phyloP scores from a whole-genome alignment of 2,113 vertebrate genomes.

The Irena cyanogastra region DNA sequence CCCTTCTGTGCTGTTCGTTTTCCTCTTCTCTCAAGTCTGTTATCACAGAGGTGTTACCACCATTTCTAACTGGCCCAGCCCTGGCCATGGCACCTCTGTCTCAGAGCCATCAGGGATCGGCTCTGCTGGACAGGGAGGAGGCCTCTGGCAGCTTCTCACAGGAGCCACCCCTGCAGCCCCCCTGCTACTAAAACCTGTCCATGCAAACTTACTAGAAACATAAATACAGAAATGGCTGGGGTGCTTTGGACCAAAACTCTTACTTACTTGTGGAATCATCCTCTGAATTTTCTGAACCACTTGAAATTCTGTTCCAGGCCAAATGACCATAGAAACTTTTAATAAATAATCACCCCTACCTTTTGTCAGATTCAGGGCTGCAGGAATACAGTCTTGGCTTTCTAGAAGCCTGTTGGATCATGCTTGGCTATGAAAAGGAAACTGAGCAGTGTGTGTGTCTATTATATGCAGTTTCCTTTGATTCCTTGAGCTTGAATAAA shows the following conservation, averaged over 20 bases:
- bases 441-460: not conserved
- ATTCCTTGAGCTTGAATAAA: not conserved
- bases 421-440: not conserved
- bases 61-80: not conserved
- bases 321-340: not conserved
- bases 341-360: not conserved
- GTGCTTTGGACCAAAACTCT: not conserved
- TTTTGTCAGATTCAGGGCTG: not conserved
- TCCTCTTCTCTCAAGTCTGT: not conserved
- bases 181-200: not conserved
- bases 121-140: not conserved
- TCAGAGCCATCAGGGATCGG: not conserved
- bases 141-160: not conserved
- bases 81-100: rapidly evolving
- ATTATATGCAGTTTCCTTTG: not conserved
- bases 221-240: not conserved
- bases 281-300: not conserved
- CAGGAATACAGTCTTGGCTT: not conserved
- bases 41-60: not conserved
- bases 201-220: not conserved
- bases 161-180: not conserved
- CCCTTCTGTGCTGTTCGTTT: not conserved
- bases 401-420: not conserved
- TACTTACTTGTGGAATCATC: not conserved
- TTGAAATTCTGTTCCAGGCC: not conserved